phyloP scores from a whole-genome alignment of 2,888 invertebrate species.

The Coenonympha arcania region DNA sequence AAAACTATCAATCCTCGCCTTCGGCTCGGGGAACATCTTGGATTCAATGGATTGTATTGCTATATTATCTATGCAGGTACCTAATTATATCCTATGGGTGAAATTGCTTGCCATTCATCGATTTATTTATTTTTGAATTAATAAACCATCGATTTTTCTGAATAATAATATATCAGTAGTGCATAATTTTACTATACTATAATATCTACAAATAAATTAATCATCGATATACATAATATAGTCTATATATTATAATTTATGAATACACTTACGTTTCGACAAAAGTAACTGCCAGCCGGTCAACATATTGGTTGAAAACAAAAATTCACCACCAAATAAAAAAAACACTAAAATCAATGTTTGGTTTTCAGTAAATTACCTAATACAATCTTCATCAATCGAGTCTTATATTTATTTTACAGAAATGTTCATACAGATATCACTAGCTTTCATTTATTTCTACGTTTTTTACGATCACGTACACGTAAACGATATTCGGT shows the following conservation, averaged over 20 bases:
- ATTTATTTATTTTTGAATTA: no score
- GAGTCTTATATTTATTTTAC: not conserved
- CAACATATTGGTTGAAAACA: slow-evolving; percentile 51
- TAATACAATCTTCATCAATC: not conserved
- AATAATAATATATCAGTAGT: no score
- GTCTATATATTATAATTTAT: slow-evolving; percentile 26
- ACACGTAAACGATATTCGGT: not conserved
- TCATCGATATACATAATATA: not conserved
- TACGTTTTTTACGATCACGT: slow-evolving; percentile 1
- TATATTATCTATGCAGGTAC: no score
- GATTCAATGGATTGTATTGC: no score
- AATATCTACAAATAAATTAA: no score
- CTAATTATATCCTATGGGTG: no score
- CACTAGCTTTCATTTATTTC: slow-evolving; percentile 13
- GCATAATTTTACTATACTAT: no score
- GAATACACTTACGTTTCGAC: slow-evolving; percentile 57
- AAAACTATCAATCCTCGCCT: no score
- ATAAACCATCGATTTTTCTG: no score
- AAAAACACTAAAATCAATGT: not conserved
- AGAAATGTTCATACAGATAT: slow-evolving; percentile 4
- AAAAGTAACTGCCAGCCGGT: slow-evolving; percentile 62
- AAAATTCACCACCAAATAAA: slow-evolving; percentile 10
- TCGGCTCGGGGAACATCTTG: no score
- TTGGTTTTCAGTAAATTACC: not conserved
- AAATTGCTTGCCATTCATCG: no score